Evolutionary conservation across 2,888 invertebrate genomes (phyloP), one percentile per base, ranked within the genome.

Genomic region (Drosophila testacea): DNA sequence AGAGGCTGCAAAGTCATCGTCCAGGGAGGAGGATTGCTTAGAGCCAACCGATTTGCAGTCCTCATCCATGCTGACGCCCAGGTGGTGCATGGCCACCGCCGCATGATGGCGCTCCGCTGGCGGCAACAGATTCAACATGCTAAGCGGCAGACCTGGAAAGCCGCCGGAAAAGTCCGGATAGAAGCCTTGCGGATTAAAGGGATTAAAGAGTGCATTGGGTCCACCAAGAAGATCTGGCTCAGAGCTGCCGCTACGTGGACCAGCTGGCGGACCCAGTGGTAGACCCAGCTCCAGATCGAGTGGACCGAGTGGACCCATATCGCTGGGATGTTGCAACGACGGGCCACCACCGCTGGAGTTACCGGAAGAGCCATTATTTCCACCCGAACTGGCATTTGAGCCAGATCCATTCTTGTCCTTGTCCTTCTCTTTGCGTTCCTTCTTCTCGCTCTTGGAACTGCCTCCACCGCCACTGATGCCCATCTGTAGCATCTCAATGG

Each of bases 81-180:
- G 92, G 81, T 94, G 93, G 89, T 94, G 94, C 87, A 94, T 92
- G 73, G 93, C 94, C 92, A 93, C 94, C 89, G 90, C 91, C 73
- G 93, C 92, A 93, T 95, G 91, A 93, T 94, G 93, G 94, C 96
- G 84, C 87, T 97, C 97, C 56, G 91, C 79, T 44, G 96, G 96
- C 66, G 97, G 97, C 88, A 97, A 92, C 63, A 97, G 93, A 91
- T 97, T 97, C 73, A 97, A 94, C 97, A 97, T 97, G 91, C 95
- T 96, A 34, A 97, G 94, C 34, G 96, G 96, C 90, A 97, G 95
- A 3, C 93, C 92, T 0, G 97, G 97, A 90, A 97, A 97, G 16
- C 96, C 95, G 6, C 94, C 94, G 6, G 96, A 94, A 88, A 97
- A 97, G 89, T 97, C 97, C 7, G 96, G 96, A 92, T 96, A 97